A percentile compares a stretch with the other conserved stretches of the same genome.
phyloP scores from a whole-genome alignment of 2,113 vertebrate species.

The Phyllopteryx taeniolatus region DNA sequence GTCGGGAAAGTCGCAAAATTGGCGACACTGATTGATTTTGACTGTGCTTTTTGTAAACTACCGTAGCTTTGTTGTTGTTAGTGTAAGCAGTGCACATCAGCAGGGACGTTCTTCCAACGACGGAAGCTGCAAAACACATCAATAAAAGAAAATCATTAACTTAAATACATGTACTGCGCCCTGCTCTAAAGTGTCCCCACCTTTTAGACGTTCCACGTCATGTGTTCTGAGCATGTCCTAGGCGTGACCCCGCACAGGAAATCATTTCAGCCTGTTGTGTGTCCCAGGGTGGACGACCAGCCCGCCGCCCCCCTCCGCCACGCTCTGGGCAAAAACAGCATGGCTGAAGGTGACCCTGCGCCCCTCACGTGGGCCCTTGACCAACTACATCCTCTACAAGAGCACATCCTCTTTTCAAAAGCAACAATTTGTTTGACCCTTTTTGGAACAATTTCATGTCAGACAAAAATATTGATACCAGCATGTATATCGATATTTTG shows the following conservation, averaged over 20 bases:
- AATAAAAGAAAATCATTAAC: not conserved
- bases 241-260: slow-evolving; percentile 77
- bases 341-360: slow-evolving; percentile 83
- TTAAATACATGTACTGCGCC: slow-evolving; percentile 3
- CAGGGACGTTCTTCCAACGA: not conserved
- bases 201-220: slow-evolving; percentile 40
- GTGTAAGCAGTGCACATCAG: not conserved
- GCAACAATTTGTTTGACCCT: not conserved
- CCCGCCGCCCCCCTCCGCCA: not conserved
- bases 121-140: not conserved
- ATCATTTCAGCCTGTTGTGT: slow-evolving; percentile 76
- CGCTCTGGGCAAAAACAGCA: slow-evolving; percentile 75
- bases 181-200: slow-evolving; percentile 22
- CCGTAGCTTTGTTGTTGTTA: not conserved
- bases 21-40: not conserved
- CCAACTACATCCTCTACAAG: slow-evolving; percentile 45
- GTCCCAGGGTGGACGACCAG: slow-evolving; percentile 40
- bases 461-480: not conserved
- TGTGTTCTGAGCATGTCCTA: slow-evolving; percentile 70
- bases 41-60: not conserved
- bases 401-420: slow-evolving; percentile 26
- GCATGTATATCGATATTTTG: not conserved
- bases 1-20: too few species aligned
- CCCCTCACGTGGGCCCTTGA: not conserved
- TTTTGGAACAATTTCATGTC: not conserved